Percentiles rank a stretch among this genome's conserved stretches.
These are phyloP conservation scores for Sphaerolaimus hirsutus DNA, from an alignment of 2,888 invertebrate species.

Conservation along the genomic window DNA sequence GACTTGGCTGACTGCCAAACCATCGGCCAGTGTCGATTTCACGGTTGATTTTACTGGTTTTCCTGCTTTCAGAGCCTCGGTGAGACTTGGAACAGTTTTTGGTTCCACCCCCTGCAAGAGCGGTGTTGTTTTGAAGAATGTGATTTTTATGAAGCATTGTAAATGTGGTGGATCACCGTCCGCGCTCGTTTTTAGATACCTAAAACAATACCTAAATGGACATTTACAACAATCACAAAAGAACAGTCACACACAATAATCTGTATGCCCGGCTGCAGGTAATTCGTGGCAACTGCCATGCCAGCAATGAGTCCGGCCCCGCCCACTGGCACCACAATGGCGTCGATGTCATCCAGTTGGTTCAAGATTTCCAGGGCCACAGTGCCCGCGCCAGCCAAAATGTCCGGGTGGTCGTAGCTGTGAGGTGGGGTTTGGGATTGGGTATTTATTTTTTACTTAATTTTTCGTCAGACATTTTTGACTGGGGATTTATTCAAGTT, in stretches of 20 bases:
- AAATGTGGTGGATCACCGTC: too few relatives aligned
- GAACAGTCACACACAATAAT: constrained; percentile 48
- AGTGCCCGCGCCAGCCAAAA: constrained; percentile 82
- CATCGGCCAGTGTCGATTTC: constrained; percentile 57
- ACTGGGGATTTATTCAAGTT: not conserved
- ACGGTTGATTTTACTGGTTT: constrained; percentile 44
- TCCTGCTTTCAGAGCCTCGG: constrained; percentile 43
- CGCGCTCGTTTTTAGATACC: too few relatives aligned
- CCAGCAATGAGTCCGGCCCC: constrained; percentile 82
- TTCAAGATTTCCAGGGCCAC: constrained; percentile 72
- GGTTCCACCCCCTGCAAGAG: constrained; percentile 52
- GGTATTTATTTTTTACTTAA: too few relatives aligned
- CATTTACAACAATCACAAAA: too few relatives aligned
- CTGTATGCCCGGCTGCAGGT: constrained; percentile 51
- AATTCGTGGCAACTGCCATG: constrained; percentile 62
- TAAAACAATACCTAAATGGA: too few relatives aligned
- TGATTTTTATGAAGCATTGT: too few relatives aligned
- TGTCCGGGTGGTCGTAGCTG: constrained; percentile 78
- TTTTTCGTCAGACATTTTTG: not conserved
- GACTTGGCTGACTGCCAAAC: constrained; percentile 60
- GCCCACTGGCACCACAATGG: constrained; percentile 68
- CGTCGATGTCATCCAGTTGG: constrained; percentile 62
- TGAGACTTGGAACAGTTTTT: constrained; percentile 65
- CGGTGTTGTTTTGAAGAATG: too few relatives aligned
- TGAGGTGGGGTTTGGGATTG: constrained; percentile 45